phyloP scores from a whole-genome alignment of 1,140 invertebrate species.

The Drosophila erecta region DNA sequence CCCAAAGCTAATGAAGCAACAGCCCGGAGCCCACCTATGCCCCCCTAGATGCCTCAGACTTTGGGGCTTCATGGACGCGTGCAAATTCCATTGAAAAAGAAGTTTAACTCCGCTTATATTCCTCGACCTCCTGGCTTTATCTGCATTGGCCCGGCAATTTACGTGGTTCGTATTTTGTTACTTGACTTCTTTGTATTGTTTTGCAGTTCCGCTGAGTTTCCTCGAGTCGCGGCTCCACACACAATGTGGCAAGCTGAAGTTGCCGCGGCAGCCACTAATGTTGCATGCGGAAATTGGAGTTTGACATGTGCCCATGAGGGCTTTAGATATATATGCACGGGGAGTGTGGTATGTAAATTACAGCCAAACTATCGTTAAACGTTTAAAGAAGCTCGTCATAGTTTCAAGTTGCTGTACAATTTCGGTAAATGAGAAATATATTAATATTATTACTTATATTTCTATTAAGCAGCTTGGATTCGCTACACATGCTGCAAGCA shows the following conservation, averaged over 20 bases:
- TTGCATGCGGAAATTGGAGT: constrained; percentile 59
- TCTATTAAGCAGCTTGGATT: no score
- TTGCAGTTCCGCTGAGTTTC: constrained; percentile 22
- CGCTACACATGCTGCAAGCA: neutral
- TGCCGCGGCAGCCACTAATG: constrained; percentile 36
- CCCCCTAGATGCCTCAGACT: constrained; percentile 14
- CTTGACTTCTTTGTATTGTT: constrained; percentile 39
- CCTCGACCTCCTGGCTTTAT: constrained; percentile 46
- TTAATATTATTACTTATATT: no score
- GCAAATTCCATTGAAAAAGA: constrained; percentile 73
- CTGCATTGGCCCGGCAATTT: constrained; percentile 68
- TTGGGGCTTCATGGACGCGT: constrained; percentile 64
- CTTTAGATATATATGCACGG: neutral
- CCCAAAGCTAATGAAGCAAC: constrained; percentile 68
- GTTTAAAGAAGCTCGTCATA: neutral
- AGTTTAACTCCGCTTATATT: constrained; percentile 43
- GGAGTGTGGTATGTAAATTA: neutral
- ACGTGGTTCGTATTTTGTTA: constrained; percentile 49
- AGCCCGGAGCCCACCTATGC: constrained; percentile 10
- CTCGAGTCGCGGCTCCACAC: constrained; percentile 10
- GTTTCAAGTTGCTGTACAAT: no score
- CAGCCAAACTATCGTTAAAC: neutral
- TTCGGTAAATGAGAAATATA: no score
- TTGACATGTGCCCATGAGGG: constrained; percentile 46
- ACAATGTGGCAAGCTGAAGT: constrained; percentile 30